Conservation (phyloP, 2,797 vertebrate genomes). For the Pangasius djambal region DNA sequence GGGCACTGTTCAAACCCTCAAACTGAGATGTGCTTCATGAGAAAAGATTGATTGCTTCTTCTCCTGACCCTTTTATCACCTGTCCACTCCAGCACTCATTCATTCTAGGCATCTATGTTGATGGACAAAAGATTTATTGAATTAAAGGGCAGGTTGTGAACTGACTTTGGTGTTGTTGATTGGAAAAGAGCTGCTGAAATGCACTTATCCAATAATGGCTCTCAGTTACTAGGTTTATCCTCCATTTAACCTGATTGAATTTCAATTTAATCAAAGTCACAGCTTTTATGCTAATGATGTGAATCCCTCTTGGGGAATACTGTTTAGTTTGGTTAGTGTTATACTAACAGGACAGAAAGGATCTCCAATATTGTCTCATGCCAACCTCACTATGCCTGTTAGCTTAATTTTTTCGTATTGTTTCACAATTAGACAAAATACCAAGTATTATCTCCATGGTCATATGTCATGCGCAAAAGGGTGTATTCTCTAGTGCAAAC, state of each 20-base stretch:
- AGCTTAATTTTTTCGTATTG: not conserved
- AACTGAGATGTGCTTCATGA: constrained; percentile 59
- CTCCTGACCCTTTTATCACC: constrained; percentile 55
- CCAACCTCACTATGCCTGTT: not conserved
- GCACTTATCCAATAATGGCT: constrained; percentile 42
- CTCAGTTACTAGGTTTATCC: constrained; percentile 11
- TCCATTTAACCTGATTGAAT: constrained; percentile 51
- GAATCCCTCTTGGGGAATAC: constrained; percentile 27
- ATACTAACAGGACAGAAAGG: constrained; percentile 20
- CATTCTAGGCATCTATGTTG: constrained; percentile 61
- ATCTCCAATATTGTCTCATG: not conserved
- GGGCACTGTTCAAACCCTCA: constrained; percentile 52
- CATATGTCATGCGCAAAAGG: not conserved
- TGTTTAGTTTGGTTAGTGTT: constrained; percentile 20
- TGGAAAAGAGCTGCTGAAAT: constrained; percentile 49
- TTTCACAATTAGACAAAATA: constrained; percentile 1
- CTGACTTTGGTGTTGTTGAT: constrained; percentile 55
- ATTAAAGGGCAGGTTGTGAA: constrained; percentile 64
- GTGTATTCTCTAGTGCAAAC: not conserved
- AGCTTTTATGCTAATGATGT: constrained; percentile 55
- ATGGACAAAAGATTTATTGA: constrained; percentile 64
- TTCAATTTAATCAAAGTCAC: constrained; percentile 51
- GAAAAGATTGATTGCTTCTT: constrained; percentile 60
- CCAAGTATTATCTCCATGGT: not conserved
- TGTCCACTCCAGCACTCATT: constrained; percentile 57